These are phyloP conservation scores for Odontesthes bonariensis DNA, from an alignment of 2,113 vertebrate species.

Conservation along the genomic window DNA sequence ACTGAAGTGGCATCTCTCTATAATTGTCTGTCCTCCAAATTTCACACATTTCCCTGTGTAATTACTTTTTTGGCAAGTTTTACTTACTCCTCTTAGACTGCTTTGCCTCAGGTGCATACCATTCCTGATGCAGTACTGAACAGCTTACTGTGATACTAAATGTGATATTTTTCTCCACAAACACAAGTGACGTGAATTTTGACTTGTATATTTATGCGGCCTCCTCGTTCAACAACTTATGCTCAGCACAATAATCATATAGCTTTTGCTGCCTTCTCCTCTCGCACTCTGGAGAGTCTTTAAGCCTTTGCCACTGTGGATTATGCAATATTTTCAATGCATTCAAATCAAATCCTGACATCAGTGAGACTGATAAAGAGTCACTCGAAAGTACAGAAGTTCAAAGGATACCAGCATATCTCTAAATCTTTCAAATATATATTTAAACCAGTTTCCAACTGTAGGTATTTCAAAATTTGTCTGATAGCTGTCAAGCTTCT, in stretches of 20 bases:
- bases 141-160: background rate
- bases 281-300: slow-evolving; percentile 34
- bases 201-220: slow-evolving; percentile 31
- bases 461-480: slow-evolving; percentile 28
- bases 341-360: slow-evolving; percentile 58
- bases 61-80: slow-evolving; percentile 7
- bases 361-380: slow-evolving; percentile 41
- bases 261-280: slow-evolving; percentile 38
- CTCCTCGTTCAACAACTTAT: slow-evolving; percentile 12
- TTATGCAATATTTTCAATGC: slow-evolving; percentile 28
- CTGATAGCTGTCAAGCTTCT: slow-evolving; percentile 6
- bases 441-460: slow-evolving; percentile 37
- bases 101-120: background rate
- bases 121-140: background rate
- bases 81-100: background rate
- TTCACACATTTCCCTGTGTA: background rate
- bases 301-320: slow-evolving; percentile 40
- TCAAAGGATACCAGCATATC: slow-evolving; percentile 47
- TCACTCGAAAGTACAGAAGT: slow-evolving; percentile 55
- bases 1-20: slow-evolving; percentile 1
- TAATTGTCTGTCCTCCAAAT: background rate
- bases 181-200: background rate
- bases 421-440: slow-evolving; percentile 48
- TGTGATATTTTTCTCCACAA: background rate
- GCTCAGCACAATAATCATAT: slow-evolving; percentile 44